Base-by-base conservation (phyloP, 2,113 vertebrate genomes). In the Alaudala cheleensis region DNA sequence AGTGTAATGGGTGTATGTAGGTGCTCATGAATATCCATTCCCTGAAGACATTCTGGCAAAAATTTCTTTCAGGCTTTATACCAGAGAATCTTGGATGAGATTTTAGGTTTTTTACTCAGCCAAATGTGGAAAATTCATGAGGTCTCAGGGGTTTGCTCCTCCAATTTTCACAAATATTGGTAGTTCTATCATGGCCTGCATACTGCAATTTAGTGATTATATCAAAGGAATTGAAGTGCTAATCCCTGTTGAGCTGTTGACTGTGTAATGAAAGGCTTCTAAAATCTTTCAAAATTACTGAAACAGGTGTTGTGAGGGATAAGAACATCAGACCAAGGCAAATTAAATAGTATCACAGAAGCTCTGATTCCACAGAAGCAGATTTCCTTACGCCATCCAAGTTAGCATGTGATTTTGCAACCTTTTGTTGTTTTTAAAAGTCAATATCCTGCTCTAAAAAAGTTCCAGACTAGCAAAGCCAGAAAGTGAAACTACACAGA, bases 231-330 rank as follows among this genome's bases (percentile, higher is more conserved):
- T 64, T 71, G 76, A 86, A 83, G 60, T 83, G 40, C 81, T 96
- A 96, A 93, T 95, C 93, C 80, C 72, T 12, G 37, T 15, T 94
- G 90, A 96, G 47, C 64, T 4, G 0, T 76, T 84, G 87, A 83
- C 85, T 95, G 60, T 86, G 85, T 83, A 95, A 95, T 81, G 71
- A 93, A 79, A 88, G 19, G 44, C 53, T 88, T 94, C 80, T 93
- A 34, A 93, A 93, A 22, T 79, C 51, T 78, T 95, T 95, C 56
- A 69, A 70, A 95, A 82, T 86, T 95, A 93, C 79, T 86, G 86
- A 86, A 96, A 86, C 94, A 94, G 88, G 90, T 96, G 94, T 78
- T 94, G 64, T 67, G 45, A 95, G 22, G 95, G 88, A 95, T 97
- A 96, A 94, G 88, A 78, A 92, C 56, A 92, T 86, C 79, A 92